Percentiles rank a stretch among this genome's conserved stretches.
phyloP scores from a whole-genome alignment of 2,797 vertebrate genomes.

The Arremon brunneinucha region DNA sequence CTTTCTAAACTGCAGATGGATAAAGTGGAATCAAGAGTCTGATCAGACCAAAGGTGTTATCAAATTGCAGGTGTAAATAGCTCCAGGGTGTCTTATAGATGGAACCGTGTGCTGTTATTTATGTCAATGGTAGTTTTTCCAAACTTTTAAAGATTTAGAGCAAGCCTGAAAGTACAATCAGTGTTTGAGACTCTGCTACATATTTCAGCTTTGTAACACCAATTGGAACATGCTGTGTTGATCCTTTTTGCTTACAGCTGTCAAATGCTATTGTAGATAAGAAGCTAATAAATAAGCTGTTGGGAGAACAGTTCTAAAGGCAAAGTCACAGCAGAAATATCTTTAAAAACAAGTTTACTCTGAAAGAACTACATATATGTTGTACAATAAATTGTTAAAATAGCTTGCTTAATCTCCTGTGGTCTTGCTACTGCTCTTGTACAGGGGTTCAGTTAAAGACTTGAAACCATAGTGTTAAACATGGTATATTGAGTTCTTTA shows the following conservation, averaged over 20 bases:
- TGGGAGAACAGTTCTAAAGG: not conserved
- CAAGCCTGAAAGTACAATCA: not conserved
- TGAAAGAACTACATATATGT: not conserved
- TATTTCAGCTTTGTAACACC: not conserved
- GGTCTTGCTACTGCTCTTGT: not conserved
- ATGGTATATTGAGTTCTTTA: not conserved
- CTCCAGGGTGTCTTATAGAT: not conserved
- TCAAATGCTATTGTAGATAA: not conserved
- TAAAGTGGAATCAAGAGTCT: not conserved
- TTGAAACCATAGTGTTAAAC: not conserved
- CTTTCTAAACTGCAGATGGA: not conserved
- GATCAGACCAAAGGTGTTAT: not conserved
- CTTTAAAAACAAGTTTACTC: not conserved
- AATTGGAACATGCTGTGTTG: not conserved
- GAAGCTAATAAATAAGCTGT: not conserved
- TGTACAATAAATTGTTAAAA: not conserved
- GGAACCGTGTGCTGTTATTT: not conserved
- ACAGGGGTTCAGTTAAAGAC: not conserved
- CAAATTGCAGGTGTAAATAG: not conserved
- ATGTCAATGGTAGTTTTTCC: not conserved
- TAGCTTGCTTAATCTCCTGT: not conserved
- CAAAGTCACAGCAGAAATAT: not conserved
- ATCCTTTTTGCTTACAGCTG: not conserved
- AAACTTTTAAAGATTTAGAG: not conserved
- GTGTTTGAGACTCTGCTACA: not conserved